phyloP scores from a whole-genome alignment of 1,140 invertebrate species.

The Akabosia matsudoensis region DNA sequence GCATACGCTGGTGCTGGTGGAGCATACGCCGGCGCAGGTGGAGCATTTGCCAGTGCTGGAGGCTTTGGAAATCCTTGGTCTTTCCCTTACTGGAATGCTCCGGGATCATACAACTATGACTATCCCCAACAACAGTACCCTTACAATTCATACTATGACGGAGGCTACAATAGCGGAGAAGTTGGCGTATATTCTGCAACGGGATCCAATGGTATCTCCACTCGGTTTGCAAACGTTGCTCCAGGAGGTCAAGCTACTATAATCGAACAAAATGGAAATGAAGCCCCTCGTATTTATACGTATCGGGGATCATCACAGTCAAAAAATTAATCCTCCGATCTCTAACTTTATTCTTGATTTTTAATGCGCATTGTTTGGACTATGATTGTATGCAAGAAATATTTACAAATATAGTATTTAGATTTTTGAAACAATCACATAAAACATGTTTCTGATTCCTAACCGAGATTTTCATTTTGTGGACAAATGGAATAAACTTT shows the following conservation, averaged over 20 bases:
- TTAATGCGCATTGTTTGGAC: too few relatives aligned
- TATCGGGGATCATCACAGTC: background rate
- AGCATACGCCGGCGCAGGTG: background rate
- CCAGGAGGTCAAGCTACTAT: slow-evolving; percentile 3
- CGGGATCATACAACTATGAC: background rate
- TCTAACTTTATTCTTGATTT: too few relatives aligned
- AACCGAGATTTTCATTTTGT: too few relatives aligned
- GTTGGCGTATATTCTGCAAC: background rate
- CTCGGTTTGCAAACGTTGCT: background rate
- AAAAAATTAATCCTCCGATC: background rate
- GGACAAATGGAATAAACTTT: too few relatives aligned
- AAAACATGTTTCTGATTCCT: too few relatives aligned
- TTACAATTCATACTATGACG: background rate
- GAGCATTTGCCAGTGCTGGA: background rate
- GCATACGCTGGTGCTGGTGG: background rate
- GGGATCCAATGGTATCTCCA: background rate
- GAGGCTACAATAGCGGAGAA: background rate
- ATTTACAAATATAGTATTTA: too few relatives aligned
- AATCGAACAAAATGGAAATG: slow-evolving; percentile 16
- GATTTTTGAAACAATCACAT: too few relatives aligned
- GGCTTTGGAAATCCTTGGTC: background rate
- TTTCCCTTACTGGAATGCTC: slow-evolving; percentile 14
- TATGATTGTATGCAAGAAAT: too few relatives aligned
- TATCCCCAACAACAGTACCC: background rate
- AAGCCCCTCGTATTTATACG: background rate